These are phyloP conservation scores for Upupa epops DNA, from an alignment of 2,113 vertebrate genomes.

Conservation along the genomic window DNA sequence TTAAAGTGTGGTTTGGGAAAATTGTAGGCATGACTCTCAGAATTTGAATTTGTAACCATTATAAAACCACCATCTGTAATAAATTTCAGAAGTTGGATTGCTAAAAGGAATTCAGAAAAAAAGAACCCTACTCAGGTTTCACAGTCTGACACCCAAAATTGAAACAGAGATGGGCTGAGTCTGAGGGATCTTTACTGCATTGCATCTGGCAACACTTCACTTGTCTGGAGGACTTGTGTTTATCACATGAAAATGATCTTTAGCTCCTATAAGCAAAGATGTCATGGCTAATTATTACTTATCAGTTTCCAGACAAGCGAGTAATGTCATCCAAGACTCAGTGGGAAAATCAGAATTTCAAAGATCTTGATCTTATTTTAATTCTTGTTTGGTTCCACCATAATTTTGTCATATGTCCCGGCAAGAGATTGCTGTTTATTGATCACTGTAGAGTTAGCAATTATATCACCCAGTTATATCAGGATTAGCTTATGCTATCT, in stretches of 20 bases:
- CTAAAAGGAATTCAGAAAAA: background rate
- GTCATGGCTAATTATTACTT: slow-evolving; percentile 19
- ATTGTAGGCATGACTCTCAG: background rate
- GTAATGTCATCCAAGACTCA: background rate
- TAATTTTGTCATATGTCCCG: background rate
- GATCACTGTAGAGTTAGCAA: background rate
- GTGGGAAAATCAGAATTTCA: background rate
- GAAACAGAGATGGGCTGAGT: background rate
- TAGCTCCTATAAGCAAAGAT: slow-evolving; percentile 4
- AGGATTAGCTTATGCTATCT: background rate
- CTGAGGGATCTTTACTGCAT: background rate
- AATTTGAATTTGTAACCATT: background rate
- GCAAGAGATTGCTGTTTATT: background rate
- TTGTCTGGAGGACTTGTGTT: background rate
- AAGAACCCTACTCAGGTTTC: background rate
- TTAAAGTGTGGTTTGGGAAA: background rate
- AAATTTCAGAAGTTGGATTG: background rate
- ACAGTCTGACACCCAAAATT: background rate
- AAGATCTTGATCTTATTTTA: background rate
- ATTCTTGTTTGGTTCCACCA: background rate
- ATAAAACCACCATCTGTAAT: background rate
- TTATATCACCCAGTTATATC: background rate
- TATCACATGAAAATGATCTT: slow-evolving; percentile 20
- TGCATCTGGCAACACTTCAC: background rate
- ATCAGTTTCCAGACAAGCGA: background rate